Conservation (phyloP, 2,888 invertebrate species). For the Adelphocoris suturalis region DNA sequence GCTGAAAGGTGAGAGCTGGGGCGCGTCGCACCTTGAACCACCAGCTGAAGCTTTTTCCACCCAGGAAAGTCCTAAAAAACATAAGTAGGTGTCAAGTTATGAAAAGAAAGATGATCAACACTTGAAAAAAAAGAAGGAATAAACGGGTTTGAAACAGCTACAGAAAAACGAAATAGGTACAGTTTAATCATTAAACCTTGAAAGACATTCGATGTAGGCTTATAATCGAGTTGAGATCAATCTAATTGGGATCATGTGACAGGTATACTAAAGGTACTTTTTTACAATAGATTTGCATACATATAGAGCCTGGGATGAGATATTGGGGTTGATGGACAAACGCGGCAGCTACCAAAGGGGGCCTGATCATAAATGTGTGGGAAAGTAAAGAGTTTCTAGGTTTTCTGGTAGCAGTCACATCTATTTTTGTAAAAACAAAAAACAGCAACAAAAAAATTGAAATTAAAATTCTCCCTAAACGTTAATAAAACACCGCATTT, state of each 20-base stretch:
- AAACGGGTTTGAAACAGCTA: neutral
- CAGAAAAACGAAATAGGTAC: neutral
- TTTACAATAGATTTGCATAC: too few relatives aligned
- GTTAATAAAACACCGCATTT: too few relatives aligned
- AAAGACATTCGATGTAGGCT: neutral
- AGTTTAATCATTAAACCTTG: constrained; percentile 23
- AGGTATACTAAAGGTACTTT: neutral
- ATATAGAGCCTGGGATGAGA: neutral
- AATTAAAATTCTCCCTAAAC: too few relatives aligned
- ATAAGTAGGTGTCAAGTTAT: too few relatives aligned
- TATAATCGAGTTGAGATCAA: neutral
- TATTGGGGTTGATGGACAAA: neutral
- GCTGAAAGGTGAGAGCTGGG: too few relatives aligned
- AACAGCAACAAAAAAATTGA: too few relatives aligned
- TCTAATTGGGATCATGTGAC: neutral
- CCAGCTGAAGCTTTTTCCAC: too few relatives aligned
- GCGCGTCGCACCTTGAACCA: too few relatives aligned
- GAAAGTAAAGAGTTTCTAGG: neutral
- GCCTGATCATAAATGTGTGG: neutral
- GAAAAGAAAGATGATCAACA: too few relatives aligned
- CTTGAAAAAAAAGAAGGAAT: neutral
- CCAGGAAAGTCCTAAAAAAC: too few relatives aligned
- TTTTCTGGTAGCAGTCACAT: neutral
- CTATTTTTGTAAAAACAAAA: too few relatives aligned
- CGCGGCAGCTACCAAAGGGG: neutral